These are phyloP conservation scores for Pandemis heparana DNA, from an alignment of 2,888 invertebrate species.

Conservation along the genomic window DNA sequence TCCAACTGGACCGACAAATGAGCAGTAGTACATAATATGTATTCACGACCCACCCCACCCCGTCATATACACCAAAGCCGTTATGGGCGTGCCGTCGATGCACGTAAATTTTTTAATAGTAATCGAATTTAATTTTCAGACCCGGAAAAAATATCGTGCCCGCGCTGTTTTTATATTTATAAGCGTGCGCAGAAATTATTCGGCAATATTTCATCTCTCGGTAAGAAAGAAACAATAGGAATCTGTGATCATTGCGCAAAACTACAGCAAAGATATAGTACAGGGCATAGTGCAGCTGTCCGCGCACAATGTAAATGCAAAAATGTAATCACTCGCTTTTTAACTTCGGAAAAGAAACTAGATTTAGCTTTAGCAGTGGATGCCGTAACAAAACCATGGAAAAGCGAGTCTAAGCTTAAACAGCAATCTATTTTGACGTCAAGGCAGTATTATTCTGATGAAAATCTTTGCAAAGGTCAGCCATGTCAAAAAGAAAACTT, in stretches of 20 bases:
- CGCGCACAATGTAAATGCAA: background rate
- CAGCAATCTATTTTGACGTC: background rate
- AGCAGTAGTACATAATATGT: no score
- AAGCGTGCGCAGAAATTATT: slow-evolving; percentile 1
- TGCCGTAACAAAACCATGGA: background rate
- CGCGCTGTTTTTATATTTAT: slow-evolving; percentile 8
- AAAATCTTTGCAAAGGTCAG: background rate
- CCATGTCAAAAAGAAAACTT: background rate
- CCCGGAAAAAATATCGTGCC: background rate
- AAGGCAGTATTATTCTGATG: background rate
- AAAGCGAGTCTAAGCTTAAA: slow-evolving; percentile 1
- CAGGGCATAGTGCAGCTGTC: background rate
- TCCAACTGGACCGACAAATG: no score
- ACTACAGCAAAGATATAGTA: background rate
- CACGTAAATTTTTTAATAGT: background rate
- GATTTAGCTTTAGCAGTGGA: background rate
- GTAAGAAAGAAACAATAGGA: slow-evolving; percentile 1
- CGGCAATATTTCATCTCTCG: background rate
- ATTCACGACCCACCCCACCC: no score
- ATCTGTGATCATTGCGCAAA: slow-evolving; percentile 8
- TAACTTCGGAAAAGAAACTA: background rate
- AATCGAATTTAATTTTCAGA: slow-evolving; percentile 6
- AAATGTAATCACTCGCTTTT: slow-evolving; percentile 4
- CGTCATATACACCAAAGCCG: no score
- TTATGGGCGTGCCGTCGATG: no score